Conservation (phyloP, 2,797 vertebrate species). For the Brotula barbata region DNA sequence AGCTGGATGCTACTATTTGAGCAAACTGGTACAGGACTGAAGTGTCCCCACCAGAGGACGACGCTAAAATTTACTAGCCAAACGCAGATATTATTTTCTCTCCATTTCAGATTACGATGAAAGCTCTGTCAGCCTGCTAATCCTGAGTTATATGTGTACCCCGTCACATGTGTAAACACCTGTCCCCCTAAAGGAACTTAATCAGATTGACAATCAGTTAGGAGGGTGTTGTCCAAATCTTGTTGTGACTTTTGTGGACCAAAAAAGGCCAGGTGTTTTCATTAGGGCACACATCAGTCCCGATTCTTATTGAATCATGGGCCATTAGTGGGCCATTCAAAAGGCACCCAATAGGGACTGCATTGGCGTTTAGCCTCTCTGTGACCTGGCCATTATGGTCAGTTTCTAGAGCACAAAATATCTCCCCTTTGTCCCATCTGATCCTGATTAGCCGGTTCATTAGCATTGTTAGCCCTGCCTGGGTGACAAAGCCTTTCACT, state of each 20-base stretch:
- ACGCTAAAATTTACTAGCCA: no score
- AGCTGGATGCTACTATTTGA: conserved; percentile 53
- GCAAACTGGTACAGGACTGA: conserved; percentile 49
- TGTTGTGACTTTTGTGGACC: conserved; percentile 13
- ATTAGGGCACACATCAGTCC: conserved; percentile 46
- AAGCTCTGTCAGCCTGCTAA: conserved; percentile 16
- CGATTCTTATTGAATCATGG: conserved; percentile 68
- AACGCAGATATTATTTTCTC: conserved; percentile 1
- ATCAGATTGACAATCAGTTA: conserved; percentile 50
- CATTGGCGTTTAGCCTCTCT: conserved; percentile 72
- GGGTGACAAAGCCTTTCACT: conserved; percentile 50
- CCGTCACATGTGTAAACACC: conserved; percentile 16
- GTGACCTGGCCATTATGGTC: conserved; percentile 67
- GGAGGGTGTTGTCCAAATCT: conserved; percentile 28
- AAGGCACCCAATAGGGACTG: conserved; percentile 53
- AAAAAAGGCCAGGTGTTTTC: conserved; percentile 55
- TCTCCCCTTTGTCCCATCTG: conserved; percentile 54
- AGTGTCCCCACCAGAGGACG: conserved; percentile 32
- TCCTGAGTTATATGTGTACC: conserved; percentile 21
- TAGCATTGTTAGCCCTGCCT: conserved; percentile 56
- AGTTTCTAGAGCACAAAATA: conserved; percentile 67
- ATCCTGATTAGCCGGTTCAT: conserved; percentile 70
- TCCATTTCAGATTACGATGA: not conserved
- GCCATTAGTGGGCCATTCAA: conserved; percentile 64
- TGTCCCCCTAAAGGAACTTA: conserved; percentile 7